These are phyloP conservation scores for Cavia aperea DNA, from an alignment of 2,113 vertebrate species.

Conservation along the genomic window DNA sequence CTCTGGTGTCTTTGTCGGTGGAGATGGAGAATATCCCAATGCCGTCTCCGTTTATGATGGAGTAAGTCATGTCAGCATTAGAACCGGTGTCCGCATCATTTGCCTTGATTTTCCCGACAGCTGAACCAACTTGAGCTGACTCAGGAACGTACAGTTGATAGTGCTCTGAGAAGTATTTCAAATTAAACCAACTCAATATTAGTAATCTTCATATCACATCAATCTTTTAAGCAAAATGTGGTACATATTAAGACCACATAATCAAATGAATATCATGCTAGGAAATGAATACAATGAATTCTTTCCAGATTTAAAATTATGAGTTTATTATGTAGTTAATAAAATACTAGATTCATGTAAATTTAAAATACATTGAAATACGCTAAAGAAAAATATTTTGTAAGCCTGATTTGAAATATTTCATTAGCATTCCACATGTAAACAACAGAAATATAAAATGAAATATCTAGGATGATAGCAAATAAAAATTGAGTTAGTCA, in stretches of 20 bases:
- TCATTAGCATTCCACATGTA: neutral
- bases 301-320: neutral
- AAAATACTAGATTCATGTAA: neutral
- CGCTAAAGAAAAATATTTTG: neutral
- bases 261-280: neutral
- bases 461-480: neutral
- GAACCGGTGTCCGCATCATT: slow-evolving; percentile 92
- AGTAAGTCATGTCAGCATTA: slow-evolving; percentile 95
- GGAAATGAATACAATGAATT: neutral
- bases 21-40: slow-evolving; percentile 89
- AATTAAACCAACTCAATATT: neutral
- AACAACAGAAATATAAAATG: neutral
- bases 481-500: neutral
- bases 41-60: slow-evolving; percentile 92
- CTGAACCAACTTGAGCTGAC: slow-evolving; percentile 92
- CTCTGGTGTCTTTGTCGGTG: slow-evolving; percentile 90
- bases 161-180: slow-evolving; percentile 82
- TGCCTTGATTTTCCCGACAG: slow-evolving; percentile 97
- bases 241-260: neutral
- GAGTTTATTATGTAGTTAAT: neutral
- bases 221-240: neutral
- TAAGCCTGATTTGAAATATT: neutral
- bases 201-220: neutral
- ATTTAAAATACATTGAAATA: neutral
- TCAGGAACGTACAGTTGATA: slow-evolving; percentile 97